These are phyloP conservation scores for Dryoscopus gambensis DNA, from an alignment of 2,113 vertebrate species.

Conservation along the genomic window DNA sequence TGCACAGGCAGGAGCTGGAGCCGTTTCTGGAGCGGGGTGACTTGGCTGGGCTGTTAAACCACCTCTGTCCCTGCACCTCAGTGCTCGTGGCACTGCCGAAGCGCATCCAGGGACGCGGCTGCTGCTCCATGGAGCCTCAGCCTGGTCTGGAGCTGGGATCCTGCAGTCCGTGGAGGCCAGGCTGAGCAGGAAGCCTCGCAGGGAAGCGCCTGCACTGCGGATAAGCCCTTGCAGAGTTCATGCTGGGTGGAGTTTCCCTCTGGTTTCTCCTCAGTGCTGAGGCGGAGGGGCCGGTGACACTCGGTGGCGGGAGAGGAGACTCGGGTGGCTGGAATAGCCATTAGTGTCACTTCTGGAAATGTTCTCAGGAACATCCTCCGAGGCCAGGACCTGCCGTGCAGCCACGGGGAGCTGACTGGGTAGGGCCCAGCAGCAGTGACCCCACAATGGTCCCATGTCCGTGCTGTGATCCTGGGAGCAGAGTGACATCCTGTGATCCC, in stretches of 20 bases:
- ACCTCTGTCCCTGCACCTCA: accelerated
- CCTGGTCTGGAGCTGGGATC: background rate
- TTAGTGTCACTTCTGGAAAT: background rate
- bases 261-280: background rate
- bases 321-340: background rate
- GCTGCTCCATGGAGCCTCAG: accelerated
- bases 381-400: accelerated
- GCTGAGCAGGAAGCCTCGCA: background rate
- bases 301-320: background rate
- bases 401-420: background rate
- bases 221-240: background rate
- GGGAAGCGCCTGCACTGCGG: accelerated
- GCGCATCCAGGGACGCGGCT: background rate
- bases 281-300: background rate
- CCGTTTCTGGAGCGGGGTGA: background rate
- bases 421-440: background rate
- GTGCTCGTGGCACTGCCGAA: accelerated
- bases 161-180: accelerated
- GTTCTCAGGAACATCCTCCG: background rate
- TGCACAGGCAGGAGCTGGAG: background rate
- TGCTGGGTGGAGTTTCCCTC: constrained; percentile 47
- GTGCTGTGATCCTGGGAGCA: background rate
- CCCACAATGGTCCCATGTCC: background rate
- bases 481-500: background rate
- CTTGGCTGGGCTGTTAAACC: background rate